phyloP scores from a whole-genome alignment of 2,797 vertebrate genomes.

The Semaprochilodus insignis region DNA sequence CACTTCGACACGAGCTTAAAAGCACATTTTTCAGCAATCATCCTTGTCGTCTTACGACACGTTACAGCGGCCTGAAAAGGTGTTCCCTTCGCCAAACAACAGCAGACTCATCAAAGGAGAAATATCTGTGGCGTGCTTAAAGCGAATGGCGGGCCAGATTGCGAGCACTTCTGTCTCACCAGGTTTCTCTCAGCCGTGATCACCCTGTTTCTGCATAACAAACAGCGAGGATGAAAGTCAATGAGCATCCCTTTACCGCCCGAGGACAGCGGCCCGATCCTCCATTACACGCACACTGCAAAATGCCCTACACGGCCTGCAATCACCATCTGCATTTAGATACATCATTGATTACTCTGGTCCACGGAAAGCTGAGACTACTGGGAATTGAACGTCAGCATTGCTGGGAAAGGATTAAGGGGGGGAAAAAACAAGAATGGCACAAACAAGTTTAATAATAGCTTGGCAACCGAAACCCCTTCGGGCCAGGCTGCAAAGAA shows the following conservation, averaged over 20 bases:
- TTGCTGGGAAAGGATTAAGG: slow-evolving; percentile 43
- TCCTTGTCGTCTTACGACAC: slow-evolving; percentile 21
- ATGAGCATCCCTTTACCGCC: slow-evolving; percentile 50
- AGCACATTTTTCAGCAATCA: slow-evolving; percentile 24
- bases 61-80: slow-evolving; percentile 13
- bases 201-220: slow-evolving; percentile 40
- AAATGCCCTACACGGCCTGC: slow-evolving; percentile 69
- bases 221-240: slow-evolving; percentile 46
- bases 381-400: slow-evolving; percentile 65
- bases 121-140: slow-evolving; percentile 35
- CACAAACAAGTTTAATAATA: slow-evolving; percentile 84
- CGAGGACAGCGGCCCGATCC: slow-evolving; percentile 36
- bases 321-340: slow-evolving; percentile 81
- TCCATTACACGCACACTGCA: slow-evolving; percentile 37
- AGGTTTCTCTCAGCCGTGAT: slow-evolving; percentile 17
- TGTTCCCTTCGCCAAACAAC: slow-evolving; percentile 27
- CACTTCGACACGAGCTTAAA: slow-evolving; percentile 29
- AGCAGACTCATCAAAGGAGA: slow-evolving; percentile 21
- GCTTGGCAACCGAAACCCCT: slow-evolving; percentile 73
- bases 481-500: slow-evolving; percentile 76
- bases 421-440: slow-evolving; percentile 63
- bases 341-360: slow-evolving; percentile 79
- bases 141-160: slow-evolving; percentile 31
- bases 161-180: slow-evolving; percentile 21
- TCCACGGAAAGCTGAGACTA: slow-evolving; percentile 73